These are phyloP conservation scores for Drosophila truncata DNA, from an alignment of 1,140 invertebrate species.

Conservation along the genomic window DNA sequence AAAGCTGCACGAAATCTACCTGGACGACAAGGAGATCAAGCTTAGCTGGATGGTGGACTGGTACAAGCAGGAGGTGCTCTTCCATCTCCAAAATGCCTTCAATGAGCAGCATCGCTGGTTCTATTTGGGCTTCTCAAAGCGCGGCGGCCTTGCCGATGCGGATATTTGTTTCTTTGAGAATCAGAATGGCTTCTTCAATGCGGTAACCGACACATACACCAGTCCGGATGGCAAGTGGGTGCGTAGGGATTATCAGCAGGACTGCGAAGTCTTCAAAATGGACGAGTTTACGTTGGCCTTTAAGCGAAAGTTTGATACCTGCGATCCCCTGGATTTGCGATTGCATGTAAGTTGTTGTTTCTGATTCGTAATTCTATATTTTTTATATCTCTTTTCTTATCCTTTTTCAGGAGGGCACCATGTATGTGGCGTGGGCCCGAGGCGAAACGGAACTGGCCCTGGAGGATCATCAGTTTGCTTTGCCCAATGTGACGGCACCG, in stretches of 20 bases:
- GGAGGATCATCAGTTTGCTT: slow-evolving; percentile 77
- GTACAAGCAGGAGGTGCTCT: slow-evolving; percentile 85
- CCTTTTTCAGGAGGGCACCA: slow-evolving; percentile 88
- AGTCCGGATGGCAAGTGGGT: slow-evolving; percentile 89
- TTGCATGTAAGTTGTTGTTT: slow-evolving; percentile 89
- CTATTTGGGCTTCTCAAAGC: slow-evolving; percentile 96
- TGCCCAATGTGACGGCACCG: slow-evolving; percentile 75
- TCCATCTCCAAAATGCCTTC: slow-evolving; percentile 84
- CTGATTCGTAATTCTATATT: neutral
- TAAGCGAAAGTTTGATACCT: slow-evolving; percentile 95
- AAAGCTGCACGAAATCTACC: slow-evolving; percentile 79
- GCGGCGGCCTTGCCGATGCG: slow-evolving; percentile 91
- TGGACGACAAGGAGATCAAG: slow-evolving; percentile 84
- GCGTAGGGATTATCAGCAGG: slow-evolving; percentile 90
- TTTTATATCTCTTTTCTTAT: neutral
- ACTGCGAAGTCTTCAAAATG: slow-evolving; percentile 91
- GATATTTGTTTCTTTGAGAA: slow-evolving; percentile 94
- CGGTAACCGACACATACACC: slow-evolving; percentile 89
- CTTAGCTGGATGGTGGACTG: slow-evolving; percentile 85
- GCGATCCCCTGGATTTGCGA: slow-evolving; percentile 94
- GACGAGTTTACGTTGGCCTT: slow-evolving; percentile 90
- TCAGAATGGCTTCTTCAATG: slow-evolving; percentile 82
- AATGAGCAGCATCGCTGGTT: slow-evolving; percentile 89
- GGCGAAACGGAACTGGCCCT: slow-evolving; percentile 86
- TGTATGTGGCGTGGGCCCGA: slow-evolving; percentile 89